Evolutionary conservation across 2,797 vertebrate species (phyloP).

Genomic region (Taeniopygia guttata): DNA sequence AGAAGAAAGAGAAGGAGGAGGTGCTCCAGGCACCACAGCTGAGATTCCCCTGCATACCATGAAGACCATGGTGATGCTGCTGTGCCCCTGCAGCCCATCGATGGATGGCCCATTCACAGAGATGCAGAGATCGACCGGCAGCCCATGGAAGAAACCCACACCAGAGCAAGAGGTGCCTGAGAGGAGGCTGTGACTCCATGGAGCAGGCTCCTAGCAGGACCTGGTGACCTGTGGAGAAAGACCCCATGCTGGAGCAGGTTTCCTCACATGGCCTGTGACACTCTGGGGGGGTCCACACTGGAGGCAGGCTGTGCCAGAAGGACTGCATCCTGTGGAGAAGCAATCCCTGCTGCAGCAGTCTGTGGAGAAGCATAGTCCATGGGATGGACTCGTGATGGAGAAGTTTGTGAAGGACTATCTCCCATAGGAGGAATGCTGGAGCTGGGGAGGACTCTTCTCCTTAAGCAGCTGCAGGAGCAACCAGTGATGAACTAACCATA

Average conservation of each 20-base stretch:
- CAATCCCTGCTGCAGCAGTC: accelerated
- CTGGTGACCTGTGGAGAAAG: not conserved
- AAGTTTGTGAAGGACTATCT: not conserved
- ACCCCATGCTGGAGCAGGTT: not conserved
- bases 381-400: not conserved
- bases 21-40: not conserved
- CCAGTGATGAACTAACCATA: not conserved
- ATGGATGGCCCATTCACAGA: not conserved
- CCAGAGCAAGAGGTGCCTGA: not conserved
- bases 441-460: not conserved
- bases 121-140: not conserved
- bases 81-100: not conserved
- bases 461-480: not conserved
- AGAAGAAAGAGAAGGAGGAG: not conserved
- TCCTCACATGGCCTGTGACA: not conserved
- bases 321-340: not conserved
- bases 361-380: not conserved
- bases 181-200: not conserved
- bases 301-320: not conserved
- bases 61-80: not conserved
- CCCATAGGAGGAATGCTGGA: not conserved
- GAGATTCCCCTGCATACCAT: not conserved
- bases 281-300: not conserved
- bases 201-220: not conserved
- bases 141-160: not conserved